Evolutionary conservation across 2,888 invertebrate genomes (phyloP).

Genomic region (Fragum fragum): DNA sequence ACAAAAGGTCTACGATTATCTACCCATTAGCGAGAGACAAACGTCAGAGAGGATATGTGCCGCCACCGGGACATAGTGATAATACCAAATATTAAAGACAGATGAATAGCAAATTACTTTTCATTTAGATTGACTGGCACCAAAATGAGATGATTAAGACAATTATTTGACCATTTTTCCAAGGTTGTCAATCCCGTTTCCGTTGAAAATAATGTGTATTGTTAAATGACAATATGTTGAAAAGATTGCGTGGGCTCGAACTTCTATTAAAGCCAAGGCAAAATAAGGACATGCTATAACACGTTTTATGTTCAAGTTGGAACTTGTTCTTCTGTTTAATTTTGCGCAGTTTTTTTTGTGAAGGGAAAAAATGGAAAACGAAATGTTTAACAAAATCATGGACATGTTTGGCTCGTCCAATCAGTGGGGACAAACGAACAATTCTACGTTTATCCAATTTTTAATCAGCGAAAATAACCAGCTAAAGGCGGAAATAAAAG

Average conservation of each 20-base stretch:
- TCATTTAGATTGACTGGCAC: no score
- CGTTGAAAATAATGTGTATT: no score
- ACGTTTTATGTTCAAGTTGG: not conserved
- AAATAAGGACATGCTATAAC: not conserved
- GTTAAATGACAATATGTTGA: no score
- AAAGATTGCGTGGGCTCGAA: not conserved
- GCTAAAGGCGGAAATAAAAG: not conserved
- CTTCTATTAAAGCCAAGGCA: not conserved
- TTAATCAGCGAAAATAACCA: slow-evolving; percentile 11
- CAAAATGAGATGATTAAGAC: no score
- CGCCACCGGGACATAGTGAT: no score
- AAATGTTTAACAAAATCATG: not conserved
- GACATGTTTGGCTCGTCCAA: slow-evolving; percentile 12
- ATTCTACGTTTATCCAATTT: slow-evolving; percentile 7
- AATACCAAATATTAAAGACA: no score
- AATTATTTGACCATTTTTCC: no score
- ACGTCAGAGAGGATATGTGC: no score
- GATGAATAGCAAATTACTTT: no score
- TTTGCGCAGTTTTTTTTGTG: not conserved
- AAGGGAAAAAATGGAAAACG: not conserved
- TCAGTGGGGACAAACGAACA: slow-evolving; percentile 13
- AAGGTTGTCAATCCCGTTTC: not conserved
- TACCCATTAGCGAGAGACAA: no score
- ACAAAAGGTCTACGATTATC: no score
- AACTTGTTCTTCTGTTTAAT: not conserved